Conservation (phyloP, 2,888 invertebrate species). For the Caenorhabditis japonica region DNA sequence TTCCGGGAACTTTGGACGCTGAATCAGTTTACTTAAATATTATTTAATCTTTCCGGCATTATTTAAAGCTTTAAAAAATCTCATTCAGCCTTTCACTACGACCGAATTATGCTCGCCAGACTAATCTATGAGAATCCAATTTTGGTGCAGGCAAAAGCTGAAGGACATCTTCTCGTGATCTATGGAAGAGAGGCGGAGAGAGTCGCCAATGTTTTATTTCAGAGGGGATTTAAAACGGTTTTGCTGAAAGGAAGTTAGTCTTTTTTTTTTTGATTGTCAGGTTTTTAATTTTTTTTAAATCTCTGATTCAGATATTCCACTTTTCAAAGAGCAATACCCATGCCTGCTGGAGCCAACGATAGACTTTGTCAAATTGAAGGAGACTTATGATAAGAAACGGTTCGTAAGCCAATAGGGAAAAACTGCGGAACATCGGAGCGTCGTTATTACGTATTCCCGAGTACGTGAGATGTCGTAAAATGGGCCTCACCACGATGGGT, state of each 20-base stretch:
- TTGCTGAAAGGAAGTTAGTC: slow-evolving; percentile 59
- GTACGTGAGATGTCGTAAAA: no score
- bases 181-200: slow-evolving; percentile 51
- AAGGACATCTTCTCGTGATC: slow-evolving; percentile 33
- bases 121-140: slow-evolving; percentile 44
- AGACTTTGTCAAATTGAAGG: slow-evolving; percentile 42
- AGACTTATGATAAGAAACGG: slow-evolving; percentile 43
- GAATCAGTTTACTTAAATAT: no score
- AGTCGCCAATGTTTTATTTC: slow-evolving; percentile 53
- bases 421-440: no score
- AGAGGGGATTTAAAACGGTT: slow-evolving; percentile 60
- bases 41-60: no score
- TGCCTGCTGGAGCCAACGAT: slow-evolving; percentile 45
- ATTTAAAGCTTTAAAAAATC: no score
- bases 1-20: no score
- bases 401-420: no score
- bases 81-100: slow-evolving; percentile 54
- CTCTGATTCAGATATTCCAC: slow-evolving; percentile 48
- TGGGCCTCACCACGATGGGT: no score
- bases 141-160: slow-evolving; percentile 35
- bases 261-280: background rate
- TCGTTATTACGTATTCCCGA: no score
- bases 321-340: slow-evolving; percentile 56
- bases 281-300: slow-evolving; percentile 14
- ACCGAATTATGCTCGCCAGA: slow-evolving; percentile 53